phyloP scores from a whole-genome alignment of 35 echinoderm and acorn worm species.

The Strongylocentrotus purpuratus region DNA sequence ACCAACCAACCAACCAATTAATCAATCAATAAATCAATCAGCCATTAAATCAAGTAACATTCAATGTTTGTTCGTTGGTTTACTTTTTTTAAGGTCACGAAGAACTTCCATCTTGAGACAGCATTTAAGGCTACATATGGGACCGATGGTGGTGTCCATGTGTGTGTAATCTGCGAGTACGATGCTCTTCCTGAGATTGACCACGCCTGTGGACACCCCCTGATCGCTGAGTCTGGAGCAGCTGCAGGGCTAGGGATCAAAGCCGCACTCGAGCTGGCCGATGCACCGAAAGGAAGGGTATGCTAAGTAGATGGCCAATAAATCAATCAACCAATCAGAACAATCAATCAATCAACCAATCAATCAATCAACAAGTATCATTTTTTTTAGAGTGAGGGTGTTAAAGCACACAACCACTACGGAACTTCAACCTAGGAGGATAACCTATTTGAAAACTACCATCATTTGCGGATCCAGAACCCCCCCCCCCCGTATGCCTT shows the following conservation, averaged over 20 bases:
- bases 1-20: not conserved
- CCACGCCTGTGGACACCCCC: constrained; percentile 91
- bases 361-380: no score
- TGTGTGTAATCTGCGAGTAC: constrained; percentile 85
- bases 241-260: constrained; percentile 84
- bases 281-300: constrained; percentile 56
- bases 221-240: constrained; percentile 79
- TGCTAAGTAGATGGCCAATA: no score
- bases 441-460: not conserved
- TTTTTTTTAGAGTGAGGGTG: not conserved
- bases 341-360: no score
- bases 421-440: no score
- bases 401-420: not conserved
- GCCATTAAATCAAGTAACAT: not conserved
- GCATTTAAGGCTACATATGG: constrained; percentile 86
- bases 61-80: not conserved
- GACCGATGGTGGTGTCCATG: constrained; percentile 65
- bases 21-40: not conserved
- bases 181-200: constrained; percentile 92
- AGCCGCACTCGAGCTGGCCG: constrained; percentile 69
- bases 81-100: constrained; percentile 54
- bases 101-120: constrained; percentile 70
- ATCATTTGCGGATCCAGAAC: not conserved
- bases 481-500: no score
- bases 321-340: no score